Conservation (phyloP, 2,888 invertebrate species). For the Podabrus alpinus region DNA sequence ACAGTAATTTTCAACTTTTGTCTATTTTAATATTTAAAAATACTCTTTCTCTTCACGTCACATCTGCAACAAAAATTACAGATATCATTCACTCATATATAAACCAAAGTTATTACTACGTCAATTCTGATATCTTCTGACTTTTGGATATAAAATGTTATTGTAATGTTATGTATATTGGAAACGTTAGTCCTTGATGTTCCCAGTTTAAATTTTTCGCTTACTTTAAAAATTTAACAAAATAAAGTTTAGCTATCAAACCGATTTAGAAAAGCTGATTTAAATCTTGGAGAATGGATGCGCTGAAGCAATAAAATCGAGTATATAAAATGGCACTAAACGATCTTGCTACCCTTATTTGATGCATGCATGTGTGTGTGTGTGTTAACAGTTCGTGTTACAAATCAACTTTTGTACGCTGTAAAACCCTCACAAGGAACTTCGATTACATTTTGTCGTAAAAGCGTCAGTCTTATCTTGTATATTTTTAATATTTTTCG, state of each 20-base stretch:
- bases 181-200: neutral
- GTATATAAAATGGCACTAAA: neutral
- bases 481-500: neutral
- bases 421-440: neutral
- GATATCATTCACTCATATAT: neutral
- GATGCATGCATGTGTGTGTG: neutral
- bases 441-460: neutral
- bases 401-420: neutral
- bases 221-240: neutral
- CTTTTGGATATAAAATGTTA: neutral
- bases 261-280: neutral
- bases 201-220: neutral
- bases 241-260: neutral
- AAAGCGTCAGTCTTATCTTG: neutral
- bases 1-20: too few relatives aligned
- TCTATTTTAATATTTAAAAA: too few relatives aligned
- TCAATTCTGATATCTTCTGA: neutral
- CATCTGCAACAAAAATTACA: neutral
- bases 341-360: neutral
- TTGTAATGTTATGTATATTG: neutral
- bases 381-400: neutral
- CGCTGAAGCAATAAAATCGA: neutral
- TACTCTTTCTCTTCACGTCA: too few relatives aligned
- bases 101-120: neutral
- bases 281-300: constrained; percentile 1